Evolutionary conservation across 2,888 invertebrate species (phyloP).

Genomic region (Sabellastarte sp.): DNA sequence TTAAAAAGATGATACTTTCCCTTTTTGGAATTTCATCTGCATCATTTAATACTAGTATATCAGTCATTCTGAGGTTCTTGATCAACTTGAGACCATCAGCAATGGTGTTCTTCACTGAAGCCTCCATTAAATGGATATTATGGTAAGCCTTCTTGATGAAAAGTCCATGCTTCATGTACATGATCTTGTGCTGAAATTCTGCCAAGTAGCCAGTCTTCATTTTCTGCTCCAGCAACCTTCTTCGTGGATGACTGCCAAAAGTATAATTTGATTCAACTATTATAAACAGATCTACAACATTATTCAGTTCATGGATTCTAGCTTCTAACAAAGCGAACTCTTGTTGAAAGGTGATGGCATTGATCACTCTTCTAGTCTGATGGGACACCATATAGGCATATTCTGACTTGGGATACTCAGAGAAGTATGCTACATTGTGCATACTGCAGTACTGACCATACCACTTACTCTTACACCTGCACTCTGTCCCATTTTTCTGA

Average conservation of each 20-base stretch:
- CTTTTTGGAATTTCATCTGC: neutral
- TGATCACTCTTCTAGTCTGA: no score
- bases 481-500: no score
- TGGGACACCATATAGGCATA: no score
- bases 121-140: neutral
- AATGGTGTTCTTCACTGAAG: neutral
- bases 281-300: conserved; percentile 1
- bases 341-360: no score
- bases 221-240: neutral
- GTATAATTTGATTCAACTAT: conserved; percentile 4
- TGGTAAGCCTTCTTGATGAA: neutral
- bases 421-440: no score
- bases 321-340: no score
- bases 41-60: neutral
- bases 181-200: neutral
- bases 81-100: neutral
- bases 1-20: neutral
- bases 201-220: neutral
- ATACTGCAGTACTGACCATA: no score
- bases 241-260: neutral
- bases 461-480: no score
- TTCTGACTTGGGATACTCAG: no score
- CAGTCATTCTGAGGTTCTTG: neutral
- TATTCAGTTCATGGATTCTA: no score
- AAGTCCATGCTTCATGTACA: neutral